phyloP scores from a whole-genome alignment of 2,888 invertebrate species.

The Tiliacea citrago region DNA sequence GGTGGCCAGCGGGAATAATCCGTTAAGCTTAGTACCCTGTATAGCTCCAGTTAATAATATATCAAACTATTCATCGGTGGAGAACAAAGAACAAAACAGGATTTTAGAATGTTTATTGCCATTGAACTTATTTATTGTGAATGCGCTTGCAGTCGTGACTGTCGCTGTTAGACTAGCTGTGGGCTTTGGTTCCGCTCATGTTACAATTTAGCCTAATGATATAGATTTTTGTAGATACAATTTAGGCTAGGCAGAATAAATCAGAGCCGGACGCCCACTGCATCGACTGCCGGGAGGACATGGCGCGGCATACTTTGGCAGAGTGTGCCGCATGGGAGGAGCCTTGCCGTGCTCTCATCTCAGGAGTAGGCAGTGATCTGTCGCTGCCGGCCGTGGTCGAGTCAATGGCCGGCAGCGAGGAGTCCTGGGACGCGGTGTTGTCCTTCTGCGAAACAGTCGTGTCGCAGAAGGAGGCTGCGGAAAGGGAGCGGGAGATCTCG shows the following conservation, averaged over 20 bases:
- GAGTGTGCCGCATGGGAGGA: too few species aligned
- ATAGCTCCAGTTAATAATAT: conserved; percentile 5
- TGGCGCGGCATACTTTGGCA: too few species aligned
- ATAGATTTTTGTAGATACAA: background rate
- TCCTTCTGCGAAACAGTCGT: too few species aligned
- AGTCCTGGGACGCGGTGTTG: too few species aligned
- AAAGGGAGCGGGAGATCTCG: too few species aligned
- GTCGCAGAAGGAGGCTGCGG: too few species aligned
- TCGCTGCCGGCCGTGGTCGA: too few species aligned
- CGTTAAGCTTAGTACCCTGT: background rate
- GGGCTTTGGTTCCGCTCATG: conserved; percentile 33
- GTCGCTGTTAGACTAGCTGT: conserved; percentile 43
- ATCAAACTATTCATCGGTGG: conserved; percentile 36
- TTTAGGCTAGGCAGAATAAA: background rate
- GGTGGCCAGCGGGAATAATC: background rate
- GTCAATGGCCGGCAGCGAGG: too few species aligned
- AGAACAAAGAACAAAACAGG: conserved; percentile 67
- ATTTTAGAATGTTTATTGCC: conserved; percentile 68
- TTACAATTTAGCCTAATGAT: background rate
- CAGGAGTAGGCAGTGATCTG: too few species aligned
- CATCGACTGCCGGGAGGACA: too few species aligned
- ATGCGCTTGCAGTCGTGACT: conserved; percentile 60
- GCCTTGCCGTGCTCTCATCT: too few species aligned
- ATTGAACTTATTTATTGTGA: conserved; percentile 68
- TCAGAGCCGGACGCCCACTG: too few species aligned